Conservation (phyloP, 2,797 vertebrate genomes). For the Urophycis tenuis region DNA sequence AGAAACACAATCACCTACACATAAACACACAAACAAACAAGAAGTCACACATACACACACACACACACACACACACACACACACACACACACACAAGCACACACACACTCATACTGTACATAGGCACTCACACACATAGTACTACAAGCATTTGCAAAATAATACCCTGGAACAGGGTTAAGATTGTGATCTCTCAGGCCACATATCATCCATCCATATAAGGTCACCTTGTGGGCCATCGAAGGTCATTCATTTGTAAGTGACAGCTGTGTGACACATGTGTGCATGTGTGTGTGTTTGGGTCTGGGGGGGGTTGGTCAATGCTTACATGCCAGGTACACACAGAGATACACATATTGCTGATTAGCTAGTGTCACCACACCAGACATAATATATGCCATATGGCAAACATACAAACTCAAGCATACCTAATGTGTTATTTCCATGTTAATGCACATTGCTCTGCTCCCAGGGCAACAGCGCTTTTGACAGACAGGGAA, state of each 20-base stretch:
- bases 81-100: slow-evolving; percentile 28
- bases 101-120: too few relatives aligned
- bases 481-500: neutral
- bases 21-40: too few relatives aligned
- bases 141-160: neutral
- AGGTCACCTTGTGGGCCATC: slow-evolving; percentile 30
- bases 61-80: slow-evolving; percentile 27
- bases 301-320: neutral
- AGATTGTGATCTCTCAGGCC: slow-evolving; percentile 47
- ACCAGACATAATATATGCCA: slow-evolving; percentile 50
- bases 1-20: slow-evolving; percentile 23
- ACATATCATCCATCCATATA: slow-evolving; percentile 38
- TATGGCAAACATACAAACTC: slow-evolving; percentile 62
- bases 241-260: slow-evolving; percentile 45
- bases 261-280: slow-evolving; percentile 45
- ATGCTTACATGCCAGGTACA: slow-evolving; percentile 5
- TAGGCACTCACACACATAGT: too few relatives aligned
- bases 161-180: slow-evolving; percentile 36
- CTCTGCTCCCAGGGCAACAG: slow-evolving; percentile 70
- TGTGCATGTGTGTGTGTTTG: slow-evolving; percentile 5
- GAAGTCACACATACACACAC: neutral
- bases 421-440: slow-evolving; percentile 77
- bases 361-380: slow-evolving; percentile 39
- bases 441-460: slow-evolving; percentile 77
- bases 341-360: slow-evolving; percentile 1